Conservation (phyloP, 2,888 invertebrate genomes). For the Cephus sareptanus region DNA sequence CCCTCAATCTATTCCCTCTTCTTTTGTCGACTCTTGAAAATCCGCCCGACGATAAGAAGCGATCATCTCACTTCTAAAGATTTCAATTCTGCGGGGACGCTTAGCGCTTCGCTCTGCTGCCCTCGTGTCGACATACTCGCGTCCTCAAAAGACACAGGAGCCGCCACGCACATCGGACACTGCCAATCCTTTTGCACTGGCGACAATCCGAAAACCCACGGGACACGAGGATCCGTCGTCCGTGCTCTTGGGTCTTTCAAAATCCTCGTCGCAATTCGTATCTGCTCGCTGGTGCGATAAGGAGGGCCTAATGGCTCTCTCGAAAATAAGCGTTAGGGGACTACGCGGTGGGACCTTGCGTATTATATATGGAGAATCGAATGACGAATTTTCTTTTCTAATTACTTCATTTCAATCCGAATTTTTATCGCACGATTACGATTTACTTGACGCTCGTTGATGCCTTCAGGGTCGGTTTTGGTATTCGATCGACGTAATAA, state of each 20-base stretch:
- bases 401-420: too few species aligned
- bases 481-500: too few species aligned
- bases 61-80: constrained; percentile 37
- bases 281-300: constrained; percentile 36
- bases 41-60: constrained; percentile 19
- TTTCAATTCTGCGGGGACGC: constrained; percentile 38
- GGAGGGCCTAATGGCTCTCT: constrained; percentile 17
- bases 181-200: constrained; percentile 37
- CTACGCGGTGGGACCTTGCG: too few species aligned
- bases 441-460: too few species aligned
- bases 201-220: constrained; percentile 12
- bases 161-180: constrained; percentile 8
- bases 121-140: constrained; percentile 9
- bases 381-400: too few species aligned
- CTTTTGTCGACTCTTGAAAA: too few species aligned
- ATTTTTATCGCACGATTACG: too few species aligned
- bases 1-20: too few species aligned
- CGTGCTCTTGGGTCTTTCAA: neutral
- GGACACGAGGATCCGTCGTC: constrained; percentile 27
- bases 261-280: neutral
- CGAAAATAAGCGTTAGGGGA: neutral
- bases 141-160: too few species aligned
- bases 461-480: too few species aligned
- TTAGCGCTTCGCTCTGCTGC: constrained; percentile 38
- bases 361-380: too few species aligned